A percentile compares a stretch with the other conserved stretches of the same genome.
These are phyloP conservation scores for Spodoptera exigua DNA, from an alignment of 2,888 invertebrate genomes.

Conservation along the genomic window DNA sequence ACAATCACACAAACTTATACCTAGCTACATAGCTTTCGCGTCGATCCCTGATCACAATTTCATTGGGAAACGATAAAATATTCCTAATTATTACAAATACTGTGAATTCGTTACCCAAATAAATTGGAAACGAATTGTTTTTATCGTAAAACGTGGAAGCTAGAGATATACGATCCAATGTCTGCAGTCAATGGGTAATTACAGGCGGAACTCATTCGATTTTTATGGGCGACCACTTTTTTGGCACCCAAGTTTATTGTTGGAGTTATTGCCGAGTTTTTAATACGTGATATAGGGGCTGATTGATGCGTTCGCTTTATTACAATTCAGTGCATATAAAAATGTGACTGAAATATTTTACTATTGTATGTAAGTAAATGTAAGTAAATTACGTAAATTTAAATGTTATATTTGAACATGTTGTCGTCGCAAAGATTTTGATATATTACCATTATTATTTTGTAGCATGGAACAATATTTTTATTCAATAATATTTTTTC, in stretches of 20 bases:
- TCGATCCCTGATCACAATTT: neutral
- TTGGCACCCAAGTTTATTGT: constrained; percentile 50
- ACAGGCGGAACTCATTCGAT: constrained; percentile 55
- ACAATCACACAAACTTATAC: neutral
- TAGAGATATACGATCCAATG: constrained; percentile 52
- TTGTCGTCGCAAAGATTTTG: too few relatives aligned
- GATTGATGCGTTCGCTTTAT: constrained; percentile 5
- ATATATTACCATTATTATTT: too few relatives aligned
- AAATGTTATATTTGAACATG: too few relatives aligned
- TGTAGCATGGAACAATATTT: too few relatives aligned
- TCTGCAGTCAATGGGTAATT: constrained; percentile 64
- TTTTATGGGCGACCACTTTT: constrained; percentile 55
- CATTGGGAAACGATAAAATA: constrained; percentile 33
- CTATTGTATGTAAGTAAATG: too few relatives aligned
- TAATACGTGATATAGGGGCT: constrained; percentile 30
- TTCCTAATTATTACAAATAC: constrained; percentile 44
- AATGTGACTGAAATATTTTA: too few relatives aligned
- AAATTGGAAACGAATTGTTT: constrained; percentile 58
- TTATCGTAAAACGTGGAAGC: constrained; percentile 49
- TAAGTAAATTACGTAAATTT: too few relatives aligned
- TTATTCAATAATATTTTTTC: too few relatives aligned
- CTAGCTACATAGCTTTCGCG: neutral
- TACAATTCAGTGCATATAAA: neutral
- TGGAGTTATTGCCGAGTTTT: constrained; percentile 43
- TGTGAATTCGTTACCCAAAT: constrained; percentile 38